Conservation (phyloP, 1,140 invertebrate species). For the Trachymyrmex septentrionalis region DNA sequence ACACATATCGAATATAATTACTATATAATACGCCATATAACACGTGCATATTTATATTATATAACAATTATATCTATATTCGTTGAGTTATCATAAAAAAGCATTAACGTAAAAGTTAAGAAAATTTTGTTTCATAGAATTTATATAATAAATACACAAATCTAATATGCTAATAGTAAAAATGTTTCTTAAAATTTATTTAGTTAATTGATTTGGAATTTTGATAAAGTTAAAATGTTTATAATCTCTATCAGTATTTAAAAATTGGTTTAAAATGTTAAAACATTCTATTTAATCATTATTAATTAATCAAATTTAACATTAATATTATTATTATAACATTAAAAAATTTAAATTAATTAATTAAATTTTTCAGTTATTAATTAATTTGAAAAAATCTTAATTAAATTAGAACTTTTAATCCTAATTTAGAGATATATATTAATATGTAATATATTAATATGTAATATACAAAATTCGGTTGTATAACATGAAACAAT, state of each 20-base stretch:
- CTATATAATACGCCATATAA: too few relatives aligned
- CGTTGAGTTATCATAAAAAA: not conserved
- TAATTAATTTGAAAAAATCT: too few relatives aligned
- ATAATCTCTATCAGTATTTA: not conserved
- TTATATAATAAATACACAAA: not conserved
- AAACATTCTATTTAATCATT: too few relatives aligned
- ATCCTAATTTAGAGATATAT: not conserved
- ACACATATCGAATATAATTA: too few relatives aligned
- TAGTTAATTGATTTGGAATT: not conserved
- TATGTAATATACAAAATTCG: not conserved
- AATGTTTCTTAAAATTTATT: not conserved
- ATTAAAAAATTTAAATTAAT: too few relatives aligned
- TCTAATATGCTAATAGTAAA: not conserved
- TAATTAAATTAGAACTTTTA: too few relatives aligned
- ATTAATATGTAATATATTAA: conserved; percentile 1
- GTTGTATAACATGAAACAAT: not conserved
- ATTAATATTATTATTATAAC: too few relatives aligned
- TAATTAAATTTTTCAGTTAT: too few relatives aligned
- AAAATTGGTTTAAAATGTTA: not conserved
- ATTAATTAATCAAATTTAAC: too few relatives aligned
- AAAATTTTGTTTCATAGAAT: not conserved
- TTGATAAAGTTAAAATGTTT: not conserved
- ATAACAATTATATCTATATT: too few relatives aligned
- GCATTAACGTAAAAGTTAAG: not conserved
- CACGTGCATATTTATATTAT: too few relatives aligned